Percentiles rank a stretch among this genome's conserved stretches.
These are phyloP conservation scores for Allochrocebus solatus DNA, from an alignment of 2,797 vertebrate species.

Conservation along the genomic window DNA sequence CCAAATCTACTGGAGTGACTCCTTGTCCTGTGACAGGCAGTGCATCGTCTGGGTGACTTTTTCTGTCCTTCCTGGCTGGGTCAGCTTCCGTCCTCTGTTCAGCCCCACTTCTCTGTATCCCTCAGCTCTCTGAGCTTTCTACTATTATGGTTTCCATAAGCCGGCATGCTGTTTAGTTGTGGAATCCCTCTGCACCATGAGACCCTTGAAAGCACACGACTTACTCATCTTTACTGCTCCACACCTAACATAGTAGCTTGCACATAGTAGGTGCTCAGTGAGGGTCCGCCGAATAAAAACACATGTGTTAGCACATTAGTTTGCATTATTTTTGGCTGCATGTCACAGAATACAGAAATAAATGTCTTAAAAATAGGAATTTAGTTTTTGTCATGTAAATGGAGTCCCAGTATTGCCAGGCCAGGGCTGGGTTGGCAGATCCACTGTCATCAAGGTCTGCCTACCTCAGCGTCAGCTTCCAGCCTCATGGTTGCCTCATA, in stretches of 20 bases:
- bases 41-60: accelerated
- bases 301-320: neutral
- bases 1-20: too few species aligned
- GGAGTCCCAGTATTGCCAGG: neutral
- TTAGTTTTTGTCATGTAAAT: neutral
- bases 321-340: neutral
- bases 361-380: neutral
- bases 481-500: neutral
- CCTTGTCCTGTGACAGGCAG: neutral
- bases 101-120: neutral
- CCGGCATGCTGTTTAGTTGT: neutral
- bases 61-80: neutral
- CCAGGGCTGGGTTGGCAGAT: neutral
- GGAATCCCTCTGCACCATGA: neutral
- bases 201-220: neutral
- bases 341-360: neutral
- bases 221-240: accelerated
- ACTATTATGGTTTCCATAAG: neutral
- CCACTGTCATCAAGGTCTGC: neutral
- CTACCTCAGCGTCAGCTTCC: neutral
- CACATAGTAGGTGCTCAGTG: neutral
- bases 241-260: too few species aligned
- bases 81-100: too few species aligned
- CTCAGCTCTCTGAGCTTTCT: neutral
- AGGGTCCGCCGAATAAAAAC: neutral